Evolutionary conservation across 1,140 invertebrate genomes (phyloP).

Genomic region (Drosophila dunni): DNA sequence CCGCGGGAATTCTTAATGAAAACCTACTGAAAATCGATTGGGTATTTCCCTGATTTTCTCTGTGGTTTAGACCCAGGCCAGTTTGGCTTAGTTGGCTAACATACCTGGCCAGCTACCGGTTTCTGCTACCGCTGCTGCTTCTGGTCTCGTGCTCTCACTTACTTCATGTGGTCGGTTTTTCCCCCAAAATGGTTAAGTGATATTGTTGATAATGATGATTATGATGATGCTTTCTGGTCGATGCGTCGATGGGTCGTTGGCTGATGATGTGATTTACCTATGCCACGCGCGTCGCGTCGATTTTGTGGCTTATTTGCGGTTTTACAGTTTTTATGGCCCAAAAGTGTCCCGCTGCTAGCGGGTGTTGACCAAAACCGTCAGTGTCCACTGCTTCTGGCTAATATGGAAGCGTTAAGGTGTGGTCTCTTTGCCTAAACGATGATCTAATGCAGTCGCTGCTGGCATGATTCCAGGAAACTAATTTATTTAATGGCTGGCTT

Average conservation of each 20-base stretch:
- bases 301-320: slow-evolving; percentile 75
- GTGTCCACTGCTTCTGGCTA: not conserved
- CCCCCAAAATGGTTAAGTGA: slow-evolving; percentile 30
- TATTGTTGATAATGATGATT: slow-evolving; percentile 52
- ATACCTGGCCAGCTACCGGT: slow-evolving; percentile 52
- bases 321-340: slow-evolving; percentile 61
- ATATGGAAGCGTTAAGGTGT: slow-evolving; percentile 54
- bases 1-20: slow-evolving; percentile 82
- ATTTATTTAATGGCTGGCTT: not conserved
- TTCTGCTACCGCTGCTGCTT: not conserved
- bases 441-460: slow-evolving; percentile 6
- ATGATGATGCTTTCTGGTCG: slow-evolving; percentile 35
- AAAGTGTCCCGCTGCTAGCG: slow-evolving; percentile 53
- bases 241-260: slow-evolving; percentile 15
- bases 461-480: slow-evolving; percentile 12
- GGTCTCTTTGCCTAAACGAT: slow-evolving; percentile 65
- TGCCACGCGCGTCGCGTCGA: slow-evolving; percentile 71
- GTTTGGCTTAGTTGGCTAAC: slow-evolving; percentile 9
- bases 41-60: slow-evolving; percentile 58
- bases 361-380: slow-evolving; percentile 33
- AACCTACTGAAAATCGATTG: slow-evolving; percentile 42
- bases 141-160: slow-evolving; percentile 16
- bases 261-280: slow-evolving; percentile 37
- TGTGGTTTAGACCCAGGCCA: not conserved
- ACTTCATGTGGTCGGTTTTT: slow-evolving; percentile 60